Conservation (phyloP, 2,888 invertebrate species). For the Palloptera scutellata region DNA sequence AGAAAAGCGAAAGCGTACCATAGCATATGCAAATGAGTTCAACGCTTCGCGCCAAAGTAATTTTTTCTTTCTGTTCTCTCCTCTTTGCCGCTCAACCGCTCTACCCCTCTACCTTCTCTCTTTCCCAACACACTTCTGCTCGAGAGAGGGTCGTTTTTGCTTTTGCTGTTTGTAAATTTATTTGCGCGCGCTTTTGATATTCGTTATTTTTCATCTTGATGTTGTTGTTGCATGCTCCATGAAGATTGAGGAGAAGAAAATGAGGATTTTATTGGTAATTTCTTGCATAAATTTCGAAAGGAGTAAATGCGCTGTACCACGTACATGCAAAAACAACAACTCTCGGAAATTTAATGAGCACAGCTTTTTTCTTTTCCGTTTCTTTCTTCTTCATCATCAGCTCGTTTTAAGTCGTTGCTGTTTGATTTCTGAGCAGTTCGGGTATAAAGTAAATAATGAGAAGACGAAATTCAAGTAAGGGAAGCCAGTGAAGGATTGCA, state of each 20-base stretch:
- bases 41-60: constrained; percentile 11
- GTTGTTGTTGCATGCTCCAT: constrained; percentile 25
- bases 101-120: constrained; percentile 32
- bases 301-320: constrained; percentile 38
- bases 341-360: constrained; percentile 53
- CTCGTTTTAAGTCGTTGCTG: not conserved
- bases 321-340: constrained; percentile 1
- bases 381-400: constrained; percentile 37
- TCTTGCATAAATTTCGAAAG: constrained; percentile 45
- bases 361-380: too few species aligned
- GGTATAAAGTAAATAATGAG: too few species aligned
- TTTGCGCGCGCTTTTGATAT: constrained; percentile 23
- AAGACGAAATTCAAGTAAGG: constrained; percentile 15
- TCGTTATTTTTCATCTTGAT: constrained; percentile 36
- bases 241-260: not conserved
- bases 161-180: constrained; percentile 15
- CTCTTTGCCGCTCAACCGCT: not conserved
- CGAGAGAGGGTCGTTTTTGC: constrained; percentile 20
- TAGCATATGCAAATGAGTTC: constrained; percentile 33
- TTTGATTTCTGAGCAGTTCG: too few species aligned
- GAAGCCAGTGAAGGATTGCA: constrained; percentile 12
- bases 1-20: constrained; percentile 25
- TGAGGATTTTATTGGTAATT: constrained; percentile 20
- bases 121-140: not conserved
- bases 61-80: constrained; percentile 3